Evolutionary conservation across 1,140 invertebrate species (phyloP).

Genomic region (Danaus plexippus): DNA sequence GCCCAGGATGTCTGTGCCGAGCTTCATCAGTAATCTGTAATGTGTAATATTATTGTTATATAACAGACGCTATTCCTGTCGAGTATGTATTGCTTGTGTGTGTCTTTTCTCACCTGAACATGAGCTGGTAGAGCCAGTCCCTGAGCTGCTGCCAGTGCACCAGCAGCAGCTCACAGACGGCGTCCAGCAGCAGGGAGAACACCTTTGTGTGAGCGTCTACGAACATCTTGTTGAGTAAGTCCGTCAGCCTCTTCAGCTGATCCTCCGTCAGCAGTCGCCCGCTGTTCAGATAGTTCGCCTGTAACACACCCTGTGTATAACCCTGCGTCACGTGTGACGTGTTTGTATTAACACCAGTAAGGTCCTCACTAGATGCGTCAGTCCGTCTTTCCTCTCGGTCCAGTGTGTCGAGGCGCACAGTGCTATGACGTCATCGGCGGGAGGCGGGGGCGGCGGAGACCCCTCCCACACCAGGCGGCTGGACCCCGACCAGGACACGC

Average conservation of each 20-base stretch:
- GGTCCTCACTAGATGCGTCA: conserved; percentile 79
- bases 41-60: conserved; percentile 8
- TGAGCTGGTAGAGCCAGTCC: conserved; percentile 90
- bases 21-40: conserved; percentile 82
- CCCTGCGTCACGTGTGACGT: too few relatives aligned
- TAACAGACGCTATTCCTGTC: background rate
- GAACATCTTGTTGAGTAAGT: conserved; percentile 96
- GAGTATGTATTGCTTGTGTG: background rate
- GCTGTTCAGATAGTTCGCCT: conserved; percentile 78
- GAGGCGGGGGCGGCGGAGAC: conserved; percentile 73
- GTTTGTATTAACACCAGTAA: too few relatives aligned
- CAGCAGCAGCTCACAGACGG: conserved; percentile 88
- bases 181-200: conserved; percentile 93
- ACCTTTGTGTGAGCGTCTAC: conserved; percentile 98
- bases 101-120: conserved; percentile 43
- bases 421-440: conserved; percentile 84
- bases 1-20: conserved; percentile 90
- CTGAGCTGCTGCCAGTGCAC: conserved; percentile 89
- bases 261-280: conserved; percentile 78
- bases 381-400: conserved; percentile 93
- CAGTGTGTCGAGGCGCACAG: conserved; percentile 90
- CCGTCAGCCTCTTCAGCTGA: conserved; percentile 86
- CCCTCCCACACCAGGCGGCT: conserved; percentile 78
- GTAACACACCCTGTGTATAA: conserved; percentile 9
- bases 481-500: conserved; percentile 85